Percentiles rank a stretch among this genome's conserved stretches.
These are phyloP conservation scores for Acleris emargana DNA, from an alignment of 2,888 invertebrate species.

Conservation along the genomic window DNA sequence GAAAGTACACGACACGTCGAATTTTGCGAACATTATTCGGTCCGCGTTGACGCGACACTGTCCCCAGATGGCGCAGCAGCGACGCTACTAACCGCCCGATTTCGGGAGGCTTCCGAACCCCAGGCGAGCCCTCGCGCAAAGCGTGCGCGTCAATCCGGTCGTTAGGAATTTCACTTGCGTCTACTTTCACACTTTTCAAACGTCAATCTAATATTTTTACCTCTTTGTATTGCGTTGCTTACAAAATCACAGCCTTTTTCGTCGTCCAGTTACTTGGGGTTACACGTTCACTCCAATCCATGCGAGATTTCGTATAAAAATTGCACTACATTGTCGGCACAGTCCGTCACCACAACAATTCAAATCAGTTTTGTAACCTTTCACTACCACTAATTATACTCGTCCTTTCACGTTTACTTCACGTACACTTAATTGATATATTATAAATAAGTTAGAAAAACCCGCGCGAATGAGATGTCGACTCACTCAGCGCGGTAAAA, in stretches of 20 bases:
- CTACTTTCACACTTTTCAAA: constrained; percentile 68
- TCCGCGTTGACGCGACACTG: constrained; percentile 60
- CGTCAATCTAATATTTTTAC: constrained; percentile 62
- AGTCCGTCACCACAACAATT: constrained; percentile 60
- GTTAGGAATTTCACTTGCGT: constrained; percentile 51
- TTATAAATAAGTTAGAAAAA: constrained; percentile 70
- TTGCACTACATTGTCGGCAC: constrained; percentile 64
- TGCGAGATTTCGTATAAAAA: constrained; percentile 56
- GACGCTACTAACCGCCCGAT: constrained; percentile 50
- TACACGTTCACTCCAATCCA: constrained; percentile 62
- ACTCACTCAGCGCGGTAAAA: constrained; percentile 71
- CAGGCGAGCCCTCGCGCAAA: constrained; percentile 43
- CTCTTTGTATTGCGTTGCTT: constrained; percentile 51
- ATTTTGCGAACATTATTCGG: constrained; percentile 63
- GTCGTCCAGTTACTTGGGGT: constrained; percentile 50
- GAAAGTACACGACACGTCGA: constrained; percentile 76
- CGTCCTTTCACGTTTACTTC: constrained; percentile 56
- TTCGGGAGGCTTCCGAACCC: constrained; percentile 53
- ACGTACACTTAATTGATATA: constrained; percentile 53
- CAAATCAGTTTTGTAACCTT: constrained; percentile 53
- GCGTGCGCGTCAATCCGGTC: constrained; percentile 52
- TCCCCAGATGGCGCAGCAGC: constrained; percentile 69
- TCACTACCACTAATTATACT: constrained; percentile 56
- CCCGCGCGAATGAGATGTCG: constrained; percentile 63
- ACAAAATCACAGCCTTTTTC: constrained; percentile 63